Base-by-base conservation (phyloP, 2,888 invertebrate genomes). In the Ceratothoa steindachneri region DNA sequence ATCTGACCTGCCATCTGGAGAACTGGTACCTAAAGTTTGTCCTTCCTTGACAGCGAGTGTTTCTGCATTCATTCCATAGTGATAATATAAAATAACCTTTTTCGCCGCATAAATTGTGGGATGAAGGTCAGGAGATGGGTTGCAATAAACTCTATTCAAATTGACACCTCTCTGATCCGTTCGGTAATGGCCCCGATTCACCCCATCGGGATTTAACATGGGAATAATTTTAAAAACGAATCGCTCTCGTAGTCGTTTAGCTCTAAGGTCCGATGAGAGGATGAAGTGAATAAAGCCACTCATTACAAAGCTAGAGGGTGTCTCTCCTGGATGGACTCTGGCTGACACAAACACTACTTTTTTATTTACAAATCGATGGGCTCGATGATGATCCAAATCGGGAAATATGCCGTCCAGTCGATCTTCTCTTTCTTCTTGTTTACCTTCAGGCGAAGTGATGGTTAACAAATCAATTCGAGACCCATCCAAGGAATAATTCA, bases 171-270 rank as follows among this genome's bases (percentile, higher is more conserved):
- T 86, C 0, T 91, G 91, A 84, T 95, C 95, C 1, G 94, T 93
- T 72, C 93, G 86, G 83, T 93, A 93, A 84, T 93, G 92, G 0
- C 95, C 95, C 71, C 89, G 86, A 7, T 90, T 90, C 0, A 95
- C 95, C 0, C 95, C 95, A 82, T 95, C 95, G 0, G 95, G 95
- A 86, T 95, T 95, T 79, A 95, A 85, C 86, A 95, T 92, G 0
- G 95, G 95, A 80, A 95, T 90, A 83, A 95, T 85, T 85, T 95
- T 95, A 86, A 95, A 95, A 80, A 95, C 93, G 83, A 91, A 93
- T 65, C 89, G 83, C 82, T 89, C 89, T 69, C 95, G 87, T 65
- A 95, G 86, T 73, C 88, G 86, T 69, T 88, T 86, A 24, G 93
- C 93, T 72, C 92, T 87, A 0, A 90, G 88, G 84, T 95, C 94